These are phyloP conservation scores for Stomatorhinus ivindoensis DNA, from an alignment of 2,113 vertebrate species.

Conservation along the genomic window DNA sequence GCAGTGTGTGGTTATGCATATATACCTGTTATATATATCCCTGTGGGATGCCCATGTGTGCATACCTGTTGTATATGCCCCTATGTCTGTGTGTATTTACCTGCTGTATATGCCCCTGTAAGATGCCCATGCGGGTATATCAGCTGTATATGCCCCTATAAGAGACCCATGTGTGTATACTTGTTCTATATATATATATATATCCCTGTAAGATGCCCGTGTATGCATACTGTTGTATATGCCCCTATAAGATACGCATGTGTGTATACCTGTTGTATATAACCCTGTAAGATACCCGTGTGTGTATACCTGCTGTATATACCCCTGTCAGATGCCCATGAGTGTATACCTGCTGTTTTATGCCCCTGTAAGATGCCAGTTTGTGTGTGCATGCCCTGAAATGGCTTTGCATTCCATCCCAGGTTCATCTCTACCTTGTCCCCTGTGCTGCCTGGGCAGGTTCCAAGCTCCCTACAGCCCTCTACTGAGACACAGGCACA, in stretches of 20 bases:
- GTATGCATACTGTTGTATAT: too few species aligned
- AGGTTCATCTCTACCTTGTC: not conserved
- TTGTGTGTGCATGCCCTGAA: not conserved
- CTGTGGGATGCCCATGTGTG: not conserved
- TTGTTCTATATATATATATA: too few species aligned
- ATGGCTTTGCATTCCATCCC: not conserved
- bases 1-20: not conserved
- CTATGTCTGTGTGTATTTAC: not conserved
- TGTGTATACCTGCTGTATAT: too few species aligned
- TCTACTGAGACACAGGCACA: not conserved
- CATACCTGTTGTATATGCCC: not conserved
- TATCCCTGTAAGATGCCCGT: too few species aligned
- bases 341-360: too few species aligned
- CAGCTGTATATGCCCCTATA: not conserved
- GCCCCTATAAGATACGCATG: too few species aligned
- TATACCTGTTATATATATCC: not conserved
- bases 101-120: not conserved
- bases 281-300: too few species aligned
- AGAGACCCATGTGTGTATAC: not conserved
- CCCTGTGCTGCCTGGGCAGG: not conserved
- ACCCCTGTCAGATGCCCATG: too few species aligned
- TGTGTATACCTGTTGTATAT: too few species aligned
- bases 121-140: not conserved
- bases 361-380: not conserved
- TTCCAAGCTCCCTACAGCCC: not conserved